Conservation (phyloP, 2,797 vertebrate species). For the Luscinia megarhynchos region DNA sequence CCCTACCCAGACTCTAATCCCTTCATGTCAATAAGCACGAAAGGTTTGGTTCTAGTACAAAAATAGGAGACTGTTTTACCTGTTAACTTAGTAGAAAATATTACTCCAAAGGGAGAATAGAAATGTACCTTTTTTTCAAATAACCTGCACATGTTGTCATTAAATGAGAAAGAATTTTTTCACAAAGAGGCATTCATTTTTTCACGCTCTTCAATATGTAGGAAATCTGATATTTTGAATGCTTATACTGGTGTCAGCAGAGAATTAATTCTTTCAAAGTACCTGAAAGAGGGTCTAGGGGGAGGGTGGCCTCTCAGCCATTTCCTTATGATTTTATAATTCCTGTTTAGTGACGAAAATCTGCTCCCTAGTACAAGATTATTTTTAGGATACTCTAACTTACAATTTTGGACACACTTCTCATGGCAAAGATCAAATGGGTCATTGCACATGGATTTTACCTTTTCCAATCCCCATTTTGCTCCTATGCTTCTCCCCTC, state of each 20-base stretch:
- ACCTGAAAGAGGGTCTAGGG: background rate
- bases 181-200: background rate
- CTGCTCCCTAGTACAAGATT: background rate
- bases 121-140: background rate
- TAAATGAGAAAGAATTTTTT: background rate
- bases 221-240: background rate
- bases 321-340: background rate
- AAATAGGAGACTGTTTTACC: background rate
- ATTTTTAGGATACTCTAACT: background rate
- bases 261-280: background rate
- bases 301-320: background rate
- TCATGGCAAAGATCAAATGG: background rate
- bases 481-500: background rate
- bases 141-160: background rate
- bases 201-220: background rate
- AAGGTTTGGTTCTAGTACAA: background rate
- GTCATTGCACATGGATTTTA: accelerated
- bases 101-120: background rate
- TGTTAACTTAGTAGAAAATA: background rate
- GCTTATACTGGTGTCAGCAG: background rate
- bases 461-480: background rate
- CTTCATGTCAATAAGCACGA: background rate
- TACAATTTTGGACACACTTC: background rate
- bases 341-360: background rate
- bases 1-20: background rate